A percentile compares a stretch with the other conserved stretches of the same genome.
Conservation (phyloP, 2,797 vertebrate genomes). For the Petrocephalus schoutedeni region DNA sequence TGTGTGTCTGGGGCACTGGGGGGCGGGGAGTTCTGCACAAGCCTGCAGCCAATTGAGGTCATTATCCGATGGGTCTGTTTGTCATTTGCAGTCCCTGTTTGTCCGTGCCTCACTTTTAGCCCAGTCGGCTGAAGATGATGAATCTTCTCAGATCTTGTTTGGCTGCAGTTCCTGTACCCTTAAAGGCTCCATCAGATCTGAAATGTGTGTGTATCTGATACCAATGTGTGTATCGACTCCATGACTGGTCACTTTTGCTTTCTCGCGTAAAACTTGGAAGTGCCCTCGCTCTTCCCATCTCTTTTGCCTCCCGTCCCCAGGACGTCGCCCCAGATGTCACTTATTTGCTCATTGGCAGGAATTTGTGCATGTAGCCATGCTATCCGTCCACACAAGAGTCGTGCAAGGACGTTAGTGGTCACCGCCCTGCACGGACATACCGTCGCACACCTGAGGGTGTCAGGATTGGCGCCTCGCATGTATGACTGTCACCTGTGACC, state of each 20-base stretch:
- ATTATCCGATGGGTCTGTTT: slow-evolving; percentile 13
- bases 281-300: neutral
- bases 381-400: neutral
- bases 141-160: neutral
- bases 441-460: no score
- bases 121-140: neutral
- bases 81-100: slow-evolving; percentile 21
- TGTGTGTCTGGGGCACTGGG: neutral
- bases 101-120: neutral
- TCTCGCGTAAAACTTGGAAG: neutral
- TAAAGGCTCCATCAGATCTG: slow-evolving; percentile 1
- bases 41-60: slow-evolving; percentile 18
- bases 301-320: neutral
- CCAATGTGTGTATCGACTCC: neutral
- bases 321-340: neutral
- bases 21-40: neutral
- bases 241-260: neutral
- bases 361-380: neutral
- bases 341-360: neutral
- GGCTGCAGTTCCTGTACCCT: neutral
- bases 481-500: neutral
- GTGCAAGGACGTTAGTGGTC: neutral
- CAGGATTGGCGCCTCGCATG: neutral
- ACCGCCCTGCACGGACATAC: neutral
- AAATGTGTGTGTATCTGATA: neutral